Conservation (phyloP, 2,113 vertebrate species). For the Hemiscyllium ocellatum region DNA sequence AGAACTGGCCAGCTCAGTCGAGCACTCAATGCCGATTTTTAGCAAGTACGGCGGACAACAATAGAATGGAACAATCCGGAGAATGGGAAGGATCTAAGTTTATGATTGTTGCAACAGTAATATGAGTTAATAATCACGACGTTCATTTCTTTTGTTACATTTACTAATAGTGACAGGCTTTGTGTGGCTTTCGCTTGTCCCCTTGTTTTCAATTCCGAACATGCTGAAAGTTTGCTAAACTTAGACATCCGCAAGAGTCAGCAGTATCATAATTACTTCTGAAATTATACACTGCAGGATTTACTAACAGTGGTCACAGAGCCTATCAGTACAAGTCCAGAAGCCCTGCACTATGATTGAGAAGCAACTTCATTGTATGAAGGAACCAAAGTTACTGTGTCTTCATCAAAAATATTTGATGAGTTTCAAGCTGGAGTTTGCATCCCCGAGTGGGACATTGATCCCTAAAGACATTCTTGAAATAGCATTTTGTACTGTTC, state of each 20-base stretch:
- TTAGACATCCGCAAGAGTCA: background rate
- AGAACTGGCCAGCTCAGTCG: background rate
- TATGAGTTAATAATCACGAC: background rate
- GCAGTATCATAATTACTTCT: background rate
- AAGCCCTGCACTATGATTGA: background rate
- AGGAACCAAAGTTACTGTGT: background rate
- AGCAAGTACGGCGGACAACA: background rate
- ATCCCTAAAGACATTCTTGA: too few species aligned
- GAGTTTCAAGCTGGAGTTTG: background rate
- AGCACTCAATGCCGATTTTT: background rate
- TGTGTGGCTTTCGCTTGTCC: background rate
- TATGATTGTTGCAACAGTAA: background rate
- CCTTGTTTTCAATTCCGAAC: background rate
- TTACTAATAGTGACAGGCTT: background rate
- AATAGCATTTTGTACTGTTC: background rate
- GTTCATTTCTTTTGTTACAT: background rate
- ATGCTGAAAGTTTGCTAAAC: background rate
- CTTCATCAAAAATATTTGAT: background rate
- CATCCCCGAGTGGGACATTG: background rate
- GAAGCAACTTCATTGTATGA: background rate
- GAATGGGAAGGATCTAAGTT: background rate
- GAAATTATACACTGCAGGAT: background rate
- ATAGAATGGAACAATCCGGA: background rate
- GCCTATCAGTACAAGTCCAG: background rate
- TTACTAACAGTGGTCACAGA: background rate